A percentile compares a stretch with the other conserved stretches of the same genome.
Conservation (phyloP, 2,797 vertebrate genomes). For the Sardinella longiceps region DNA sequence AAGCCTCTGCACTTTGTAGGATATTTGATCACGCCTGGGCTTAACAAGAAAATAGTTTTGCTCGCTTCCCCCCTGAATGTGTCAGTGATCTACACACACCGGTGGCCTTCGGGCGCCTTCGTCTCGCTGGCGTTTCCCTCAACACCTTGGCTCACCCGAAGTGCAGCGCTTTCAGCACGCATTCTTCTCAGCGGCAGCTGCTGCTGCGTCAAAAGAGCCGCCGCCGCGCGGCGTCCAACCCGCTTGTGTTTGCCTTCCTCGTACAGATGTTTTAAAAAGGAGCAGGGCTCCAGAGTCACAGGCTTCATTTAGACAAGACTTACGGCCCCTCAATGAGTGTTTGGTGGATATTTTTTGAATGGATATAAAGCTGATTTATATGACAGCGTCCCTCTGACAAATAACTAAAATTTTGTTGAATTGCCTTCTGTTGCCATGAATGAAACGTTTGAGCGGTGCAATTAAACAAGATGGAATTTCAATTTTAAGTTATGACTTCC, state of each 20-base stretch:
- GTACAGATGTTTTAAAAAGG: background rate
- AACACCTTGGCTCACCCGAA: background rate
- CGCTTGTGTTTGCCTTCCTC: background rate
- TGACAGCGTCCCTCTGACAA: background rate
- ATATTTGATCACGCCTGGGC: background rate
- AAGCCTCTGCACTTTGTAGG: background rate
- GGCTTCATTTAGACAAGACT: constrained; percentile 9
- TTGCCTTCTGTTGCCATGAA: constrained; percentile 10
- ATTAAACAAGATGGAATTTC: too few species aligned
- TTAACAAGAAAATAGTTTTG: background rate
- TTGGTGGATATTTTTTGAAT: background rate
- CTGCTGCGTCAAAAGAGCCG: background rate
- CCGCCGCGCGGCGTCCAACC: background rate
- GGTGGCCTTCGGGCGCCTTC: background rate
- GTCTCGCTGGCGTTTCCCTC: background rate
- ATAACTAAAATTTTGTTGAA: constrained; percentile 14
- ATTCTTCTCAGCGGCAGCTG: constrained; percentile 3
- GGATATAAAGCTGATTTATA: background rate
- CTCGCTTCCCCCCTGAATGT: background rate
- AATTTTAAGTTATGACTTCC: too few species aligned
- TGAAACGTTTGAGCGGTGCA: too few species aligned
- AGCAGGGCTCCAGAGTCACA: background rate
- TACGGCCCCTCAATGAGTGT: background rate
- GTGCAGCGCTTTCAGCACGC: background rate
- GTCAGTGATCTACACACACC: background rate